Percentiles rank a stretch among this genome's conserved stretches.
Conservation (phyloP, 2,797 vertebrate species). For the Pipistrellus nathusii region DNA sequence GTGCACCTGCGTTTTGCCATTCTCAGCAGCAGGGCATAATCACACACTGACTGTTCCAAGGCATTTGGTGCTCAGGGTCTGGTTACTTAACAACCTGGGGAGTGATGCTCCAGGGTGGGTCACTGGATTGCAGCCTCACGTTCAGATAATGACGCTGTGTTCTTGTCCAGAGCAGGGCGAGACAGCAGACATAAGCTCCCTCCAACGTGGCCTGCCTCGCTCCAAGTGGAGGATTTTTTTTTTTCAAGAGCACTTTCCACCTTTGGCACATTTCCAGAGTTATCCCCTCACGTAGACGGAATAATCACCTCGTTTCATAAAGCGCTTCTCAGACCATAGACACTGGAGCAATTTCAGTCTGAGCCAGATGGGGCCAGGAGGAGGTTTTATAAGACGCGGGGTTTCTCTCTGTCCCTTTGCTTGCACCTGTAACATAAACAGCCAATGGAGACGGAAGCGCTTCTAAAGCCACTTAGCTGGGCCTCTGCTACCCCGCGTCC, state of each 20-base stretch:
- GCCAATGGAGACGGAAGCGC: background rate
- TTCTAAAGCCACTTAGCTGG: slow-evolving; percentile 46
- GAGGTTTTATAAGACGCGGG: slow-evolving; percentile 13
- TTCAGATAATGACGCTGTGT: slow-evolving; percentile 66
- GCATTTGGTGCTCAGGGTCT: slow-evolving; percentile 35
- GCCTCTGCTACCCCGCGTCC: background rate
- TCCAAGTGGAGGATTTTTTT: slow-evolving; percentile 57
- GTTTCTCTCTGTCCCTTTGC: slow-evolving; percentile 41
- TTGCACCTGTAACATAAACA: slow-evolving; percentile 79
- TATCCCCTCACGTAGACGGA: slow-evolving; percentile 69
- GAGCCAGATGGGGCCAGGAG: slow-evolving; percentile 74
- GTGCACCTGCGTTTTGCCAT: slow-evolving; percentile 48
- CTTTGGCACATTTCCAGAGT: slow-evolving; percentile 71
- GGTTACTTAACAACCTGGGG: slow-evolving; percentile 77
- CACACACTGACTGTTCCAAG: slow-evolving; percentile 41
- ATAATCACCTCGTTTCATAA: slow-evolving; percentile 72
- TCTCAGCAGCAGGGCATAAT: slow-evolving; percentile 45
- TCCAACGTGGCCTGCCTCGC: background rate
- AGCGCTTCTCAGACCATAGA: slow-evolving; percentile 50
- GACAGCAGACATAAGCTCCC: slow-evolving; percentile 46
- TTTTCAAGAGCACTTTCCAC: slow-evolving; percentile 68
- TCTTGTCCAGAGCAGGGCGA: slow-evolving; percentile 60
- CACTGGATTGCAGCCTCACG: slow-evolving; percentile 59
- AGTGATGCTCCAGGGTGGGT: slow-evolving; percentile 66
- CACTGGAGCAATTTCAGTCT: slow-evolving; percentile 58